phyloP scores from a whole-genome alignment of 2,888 invertebrate species.

The Coelinius sp. region DNA sequence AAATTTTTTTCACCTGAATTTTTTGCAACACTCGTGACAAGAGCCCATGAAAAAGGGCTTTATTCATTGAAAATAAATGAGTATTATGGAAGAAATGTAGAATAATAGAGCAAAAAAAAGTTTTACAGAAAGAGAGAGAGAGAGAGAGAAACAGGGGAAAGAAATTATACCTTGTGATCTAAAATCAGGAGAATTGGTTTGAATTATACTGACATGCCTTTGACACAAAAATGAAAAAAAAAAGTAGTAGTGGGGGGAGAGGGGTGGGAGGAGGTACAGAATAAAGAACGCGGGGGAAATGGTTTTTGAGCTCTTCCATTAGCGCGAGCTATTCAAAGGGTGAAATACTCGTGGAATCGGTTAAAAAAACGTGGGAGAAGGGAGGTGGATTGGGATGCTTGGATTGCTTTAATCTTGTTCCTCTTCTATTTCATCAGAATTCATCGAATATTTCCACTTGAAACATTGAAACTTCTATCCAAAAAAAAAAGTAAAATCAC shows the following conservation, averaged over 20 bases:
- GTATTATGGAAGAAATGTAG: constrained; percentile 2
- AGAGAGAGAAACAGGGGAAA: not conserved
- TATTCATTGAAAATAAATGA: constrained; percentile 23
- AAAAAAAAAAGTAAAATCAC: not conserved
- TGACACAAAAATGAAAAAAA: constrained; percentile 10
- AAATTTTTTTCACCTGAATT: not conserved
- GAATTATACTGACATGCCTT: constrained; percentile 15
- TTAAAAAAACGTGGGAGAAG: constrained; percentile 15
- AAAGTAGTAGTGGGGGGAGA: not conserved
- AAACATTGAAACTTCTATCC: not conserved
- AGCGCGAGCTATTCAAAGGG: constrained; percentile 29
- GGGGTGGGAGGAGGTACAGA: not conserved
- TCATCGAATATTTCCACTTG: constrained; percentile 14
- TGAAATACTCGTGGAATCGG: constrained; percentile 31
- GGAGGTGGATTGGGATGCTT: not conserved
- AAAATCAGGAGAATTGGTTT: constrained; percentile 13
- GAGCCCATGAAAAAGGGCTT: not conserved
- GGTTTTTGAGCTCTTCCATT: constrained; percentile 36
- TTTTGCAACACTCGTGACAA: constrained; percentile 13
- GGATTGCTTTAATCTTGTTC: constrained; percentile 36
- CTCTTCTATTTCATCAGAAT: constrained; percentile 28
- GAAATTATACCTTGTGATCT: constrained; percentile 5
- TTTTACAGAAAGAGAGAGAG: not conserved
- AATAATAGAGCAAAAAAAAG: not conserved
- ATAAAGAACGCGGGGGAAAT: constrained; percentile 24